phyloP scores from a whole-genome alignment of 2,113 vertebrate genomes.

The Pleuronectes platessa region DNA sequence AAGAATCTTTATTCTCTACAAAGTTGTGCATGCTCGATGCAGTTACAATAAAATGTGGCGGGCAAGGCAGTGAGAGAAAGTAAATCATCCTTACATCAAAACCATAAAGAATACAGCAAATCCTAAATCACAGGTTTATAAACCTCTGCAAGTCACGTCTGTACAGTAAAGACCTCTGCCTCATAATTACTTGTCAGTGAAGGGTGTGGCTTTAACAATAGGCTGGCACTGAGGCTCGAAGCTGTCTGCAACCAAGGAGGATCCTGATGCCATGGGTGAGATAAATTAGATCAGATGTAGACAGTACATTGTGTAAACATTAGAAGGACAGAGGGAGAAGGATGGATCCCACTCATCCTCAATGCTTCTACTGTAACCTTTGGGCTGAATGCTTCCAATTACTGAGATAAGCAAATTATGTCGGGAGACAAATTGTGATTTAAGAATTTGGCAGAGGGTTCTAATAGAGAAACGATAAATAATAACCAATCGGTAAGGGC shows the following conservation, averaged over 20 bases:
- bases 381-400: conserved; percentile 22
- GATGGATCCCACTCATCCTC: conserved; percentile 4
- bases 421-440: conserved; percentile 31
- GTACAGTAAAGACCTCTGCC: not conserved
- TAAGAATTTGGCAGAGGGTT: conserved; percentile 22
- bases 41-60: not conserved
- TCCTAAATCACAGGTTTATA: not conserved
- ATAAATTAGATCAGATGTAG: conserved; percentile 21
- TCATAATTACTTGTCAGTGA: conserved; percentile 29
- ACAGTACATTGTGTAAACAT: not conserved
- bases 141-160: not conserved
- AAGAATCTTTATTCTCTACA: no score
- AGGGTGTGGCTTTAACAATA: conserved; percentile 30
- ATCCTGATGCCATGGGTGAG: not conserved
- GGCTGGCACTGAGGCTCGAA: not conserved
- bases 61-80: not conserved
- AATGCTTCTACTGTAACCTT: conserved; percentile 13
- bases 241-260: conserved; percentile 4
- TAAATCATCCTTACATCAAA: not conserved
- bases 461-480: conserved; percentile 14
- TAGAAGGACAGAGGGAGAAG: not conserved
- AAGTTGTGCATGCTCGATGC: no score
- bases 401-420: conserved; percentile 50
- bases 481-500: not conserved
- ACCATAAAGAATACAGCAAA: not conserved